Conservation (phyloP, 2,888 invertebrate genomes). For the Lasioglossum lativentre region DNA sequence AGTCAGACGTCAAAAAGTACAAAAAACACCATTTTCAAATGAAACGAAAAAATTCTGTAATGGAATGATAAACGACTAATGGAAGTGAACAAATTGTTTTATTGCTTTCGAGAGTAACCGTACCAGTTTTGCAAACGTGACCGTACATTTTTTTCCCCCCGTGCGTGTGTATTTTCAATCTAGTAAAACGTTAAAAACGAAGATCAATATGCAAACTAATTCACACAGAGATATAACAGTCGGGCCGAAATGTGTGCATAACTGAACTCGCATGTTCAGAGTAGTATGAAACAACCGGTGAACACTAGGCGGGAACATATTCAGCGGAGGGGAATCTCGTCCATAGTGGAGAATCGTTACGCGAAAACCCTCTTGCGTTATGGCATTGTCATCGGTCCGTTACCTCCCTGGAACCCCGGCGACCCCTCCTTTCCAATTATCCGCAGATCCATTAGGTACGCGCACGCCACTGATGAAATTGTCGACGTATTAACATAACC, state of each 20-base stretch:
- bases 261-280: slow-evolving; percentile 15
- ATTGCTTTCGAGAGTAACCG: neutral
- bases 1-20: neutral
- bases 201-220: slow-evolving; percentile 23
- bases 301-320: slow-evolving; percentile 42
- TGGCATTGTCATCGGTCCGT: slow-evolving; percentile 74
- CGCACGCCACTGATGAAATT: slow-evolving; percentile 76
- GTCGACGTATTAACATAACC: slow-evolving; percentile 82
- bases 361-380: slow-evolving; percentile 69
- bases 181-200: neutral
- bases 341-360: slow-evolving; percentile 64
- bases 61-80: neutral
- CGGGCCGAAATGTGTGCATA: slow-evolving; percentile 2
- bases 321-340: slow-evolving; percentile 48
- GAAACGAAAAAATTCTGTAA: neutral
- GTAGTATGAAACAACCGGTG: slow-evolving; percentile 15
- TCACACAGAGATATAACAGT: slow-evolving; percentile 36
- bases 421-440: slow-evolving; percentile 77
- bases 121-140: neutral
- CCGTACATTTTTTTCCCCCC: neutral
- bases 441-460: slow-evolving; percentile 80
- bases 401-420: slow-evolving; percentile 44
- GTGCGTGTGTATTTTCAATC: neutral
- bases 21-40: neutral
- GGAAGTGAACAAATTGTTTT: too few relatives aligned